Conservation (phyloP, 2,113 vertebrate genomes). For the Lethenteron reissneri region DNA sequence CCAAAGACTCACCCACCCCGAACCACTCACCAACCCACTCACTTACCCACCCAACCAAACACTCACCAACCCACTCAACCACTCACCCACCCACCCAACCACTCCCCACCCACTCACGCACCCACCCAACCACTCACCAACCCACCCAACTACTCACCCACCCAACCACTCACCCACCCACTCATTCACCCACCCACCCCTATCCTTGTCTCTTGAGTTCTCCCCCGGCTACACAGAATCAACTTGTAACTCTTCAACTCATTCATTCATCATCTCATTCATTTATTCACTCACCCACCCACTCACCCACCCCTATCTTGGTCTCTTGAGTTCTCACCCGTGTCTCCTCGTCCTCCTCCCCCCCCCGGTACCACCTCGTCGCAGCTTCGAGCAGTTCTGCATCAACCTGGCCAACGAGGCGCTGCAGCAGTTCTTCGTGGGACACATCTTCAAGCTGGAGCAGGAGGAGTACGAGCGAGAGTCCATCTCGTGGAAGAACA, state of each 20-base stretch:
- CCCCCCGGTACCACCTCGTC: neutral
- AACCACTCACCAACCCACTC: no score
- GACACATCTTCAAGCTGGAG: constrained; percentile 63
- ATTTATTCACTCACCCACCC: neutral
- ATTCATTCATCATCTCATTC: neutral
- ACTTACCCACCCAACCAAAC: no score
- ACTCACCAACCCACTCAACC: no score
- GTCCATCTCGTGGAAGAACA: constrained; percentile 46
- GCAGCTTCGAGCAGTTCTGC: constrained; percentile 90
- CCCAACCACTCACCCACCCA: neutral
- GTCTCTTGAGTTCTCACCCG: neutral
- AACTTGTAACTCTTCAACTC: no score
- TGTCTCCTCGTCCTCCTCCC: neutral
- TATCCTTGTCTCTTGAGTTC: neutral
- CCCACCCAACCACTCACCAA: neutral
- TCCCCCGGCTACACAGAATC: neutral
- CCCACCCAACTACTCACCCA: neutral
- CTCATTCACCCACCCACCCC: neutral
- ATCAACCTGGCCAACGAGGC: constrained; percentile 95
- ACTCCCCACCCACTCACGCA: no score
- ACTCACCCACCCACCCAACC: no score
- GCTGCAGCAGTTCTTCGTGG: constrained; percentile 87
- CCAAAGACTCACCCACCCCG: no score
- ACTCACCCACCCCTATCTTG: neutral
- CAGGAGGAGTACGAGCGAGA: constrained; percentile 63